phyloP scores from a whole-genome alignment of 2,113 vertebrate genomes.

The Melanerpes aurifrons region DNA sequence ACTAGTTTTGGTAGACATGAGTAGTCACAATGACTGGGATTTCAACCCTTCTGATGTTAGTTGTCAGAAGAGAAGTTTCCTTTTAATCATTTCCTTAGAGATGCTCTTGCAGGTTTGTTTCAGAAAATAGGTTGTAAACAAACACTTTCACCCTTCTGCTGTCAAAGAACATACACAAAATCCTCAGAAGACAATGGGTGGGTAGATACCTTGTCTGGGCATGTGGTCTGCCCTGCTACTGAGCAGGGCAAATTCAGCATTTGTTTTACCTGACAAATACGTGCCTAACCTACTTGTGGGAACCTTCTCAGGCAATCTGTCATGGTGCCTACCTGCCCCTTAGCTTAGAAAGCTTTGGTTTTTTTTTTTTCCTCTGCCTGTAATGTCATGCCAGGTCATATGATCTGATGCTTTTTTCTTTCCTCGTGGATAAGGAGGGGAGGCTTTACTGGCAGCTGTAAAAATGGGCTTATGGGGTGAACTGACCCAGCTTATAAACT shows the following conservation, averaged over 20 bases:
- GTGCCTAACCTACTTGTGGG: neutral
- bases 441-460: neutral
- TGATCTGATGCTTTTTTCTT: neutral
- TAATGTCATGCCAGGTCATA: neutral
- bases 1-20: neutral
- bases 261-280: neutral
- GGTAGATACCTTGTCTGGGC: neutral
- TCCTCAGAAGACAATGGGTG: neutral
- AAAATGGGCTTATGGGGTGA: neutral
- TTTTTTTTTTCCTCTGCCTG: too few species aligned
- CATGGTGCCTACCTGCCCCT: neutral
- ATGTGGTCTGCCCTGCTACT: neutral
- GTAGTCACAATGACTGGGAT: neutral
- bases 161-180: neutral
- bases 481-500: neutral
- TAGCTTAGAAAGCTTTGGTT: neutral
- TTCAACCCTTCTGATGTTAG: neutral
- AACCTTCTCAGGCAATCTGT: neutral
- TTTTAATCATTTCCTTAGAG: slow-evolving; percentile 6
- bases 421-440: neutral
- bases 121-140: neutral
- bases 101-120: neutral
- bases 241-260: neutral
- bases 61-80: neutral
- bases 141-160: neutral